A percentile compares a stretch with the other conserved stretches of the same genome.
These are phyloP conservation scores for Meteorus cinctellus DNA, from an alignment of 2,888 invertebrate species.

Conservation along the genomic window DNA sequence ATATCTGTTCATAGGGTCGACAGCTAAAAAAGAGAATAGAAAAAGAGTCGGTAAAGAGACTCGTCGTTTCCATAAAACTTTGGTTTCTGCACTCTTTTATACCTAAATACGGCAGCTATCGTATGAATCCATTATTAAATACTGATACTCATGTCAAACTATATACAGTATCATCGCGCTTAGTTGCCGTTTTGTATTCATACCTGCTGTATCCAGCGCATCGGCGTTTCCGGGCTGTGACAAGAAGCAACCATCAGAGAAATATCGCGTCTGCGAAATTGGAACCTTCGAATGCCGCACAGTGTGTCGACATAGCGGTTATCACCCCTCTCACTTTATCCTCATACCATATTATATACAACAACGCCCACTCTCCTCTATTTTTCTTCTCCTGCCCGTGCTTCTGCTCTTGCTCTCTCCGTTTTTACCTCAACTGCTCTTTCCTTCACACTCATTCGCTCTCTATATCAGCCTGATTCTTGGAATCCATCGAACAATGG, in stretches of 20 bases:
- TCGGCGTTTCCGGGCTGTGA: slow-evolving; percentile 44
- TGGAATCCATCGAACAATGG: slow-evolving; percentile 53
- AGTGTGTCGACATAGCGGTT: slow-evolving; percentile 33
- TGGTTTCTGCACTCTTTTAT: slow-evolving; percentile 1
- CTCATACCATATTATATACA: slow-evolving; percentile 18
- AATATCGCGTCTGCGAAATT: slow-evolving; percentile 59
- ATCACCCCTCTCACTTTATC: slow-evolving; percentile 25
- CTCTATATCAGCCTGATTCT: slow-evolving; percentile 45
- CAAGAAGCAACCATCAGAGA: slow-evolving; percentile 47
- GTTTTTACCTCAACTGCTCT: background rate
- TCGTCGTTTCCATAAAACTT: background rate
- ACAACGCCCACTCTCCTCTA: background rate
- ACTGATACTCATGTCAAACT: background rate
- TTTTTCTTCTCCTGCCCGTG: background rate
- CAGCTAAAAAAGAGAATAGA: slow-evolving; percentile 5
- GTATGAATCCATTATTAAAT: background rate
- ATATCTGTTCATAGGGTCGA: slow-evolving; percentile 42
- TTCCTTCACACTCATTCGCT: slow-evolving; percentile 2
- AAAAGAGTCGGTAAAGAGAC: background rate
- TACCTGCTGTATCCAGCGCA: slow-evolving; percentile 30
- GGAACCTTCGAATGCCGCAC: slow-evolving; percentile 52
- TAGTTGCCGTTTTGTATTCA: slow-evolving; percentile 5
- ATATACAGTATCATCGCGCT: slow-evolving; percentile 25
- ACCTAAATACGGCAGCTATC: background rate
- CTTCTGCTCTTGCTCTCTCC: no score